These are phyloP conservation scores for Tiaroga cobitis DNA, from an alignment of 2,797 vertebrate species.

Conservation along the genomic window DNA sequence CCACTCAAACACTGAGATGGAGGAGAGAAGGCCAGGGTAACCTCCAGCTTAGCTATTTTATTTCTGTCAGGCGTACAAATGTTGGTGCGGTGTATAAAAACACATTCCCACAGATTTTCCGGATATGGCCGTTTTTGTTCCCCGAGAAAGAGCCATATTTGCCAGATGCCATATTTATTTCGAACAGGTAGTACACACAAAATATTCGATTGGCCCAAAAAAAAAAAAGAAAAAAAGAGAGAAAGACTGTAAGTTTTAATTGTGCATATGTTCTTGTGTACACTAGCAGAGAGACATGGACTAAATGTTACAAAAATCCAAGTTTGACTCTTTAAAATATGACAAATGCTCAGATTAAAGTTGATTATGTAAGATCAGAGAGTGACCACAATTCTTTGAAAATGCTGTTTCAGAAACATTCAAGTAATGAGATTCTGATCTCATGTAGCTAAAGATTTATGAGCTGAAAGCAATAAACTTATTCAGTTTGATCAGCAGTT, in stretches of 20 bases:
- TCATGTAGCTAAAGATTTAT: constrained; percentile 10
- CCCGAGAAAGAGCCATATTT: background rate
- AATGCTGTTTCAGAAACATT: constrained; percentile 7
- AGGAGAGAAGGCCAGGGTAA: constrained; percentile 1
- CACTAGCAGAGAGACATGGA: background rate
- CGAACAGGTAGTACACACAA: background rate
- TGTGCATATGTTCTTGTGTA: background rate
- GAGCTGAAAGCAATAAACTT: constrained; percentile 25
- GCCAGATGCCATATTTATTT: background rate
- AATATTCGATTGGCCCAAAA: background rate
- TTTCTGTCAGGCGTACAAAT: constrained; percentile 1
- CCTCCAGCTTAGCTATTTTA: background rate
- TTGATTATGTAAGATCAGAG: constrained; percentile 6
- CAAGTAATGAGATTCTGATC: constrained; percentile 22
- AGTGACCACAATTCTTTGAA: constrained; percentile 9
- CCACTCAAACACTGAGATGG: constrained; percentile 9
- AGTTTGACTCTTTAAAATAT: background rate
- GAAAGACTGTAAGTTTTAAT: background rate
- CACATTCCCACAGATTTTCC: background rate
- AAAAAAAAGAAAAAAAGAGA: background rate
- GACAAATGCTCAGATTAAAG: constrained; percentile 10
- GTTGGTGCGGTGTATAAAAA: background rate
- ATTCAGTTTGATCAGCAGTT: constrained; percentile 30
- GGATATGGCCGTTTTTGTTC: background rate
- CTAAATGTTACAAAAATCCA: background rate